A percentile compares a stretch with the other conserved stretches of the same genome.
Evolutionary conservation across 2,888 invertebrate species (phyloP).

Genomic region (Orthosia gothica): DNA sequence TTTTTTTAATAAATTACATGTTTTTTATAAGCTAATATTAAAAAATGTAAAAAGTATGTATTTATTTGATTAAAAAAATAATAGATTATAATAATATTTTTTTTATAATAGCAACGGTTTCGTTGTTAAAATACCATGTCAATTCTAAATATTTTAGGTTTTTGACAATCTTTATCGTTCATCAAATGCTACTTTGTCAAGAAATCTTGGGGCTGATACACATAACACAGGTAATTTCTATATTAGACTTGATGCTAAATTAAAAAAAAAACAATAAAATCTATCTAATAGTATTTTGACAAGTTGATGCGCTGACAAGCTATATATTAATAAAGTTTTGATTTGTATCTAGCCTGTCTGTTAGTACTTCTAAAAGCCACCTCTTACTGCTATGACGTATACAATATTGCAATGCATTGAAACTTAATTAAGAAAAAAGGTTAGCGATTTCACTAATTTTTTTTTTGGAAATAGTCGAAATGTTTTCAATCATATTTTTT

Average conservation of each 20-base stretch:
- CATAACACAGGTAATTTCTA: too few relatives aligned
- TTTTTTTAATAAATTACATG: too few relatives aligned
- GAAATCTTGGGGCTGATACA: too few relatives aligned
- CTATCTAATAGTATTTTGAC: neutral
- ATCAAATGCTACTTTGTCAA: neutral
- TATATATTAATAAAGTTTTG: slow-evolving; percentile 12
- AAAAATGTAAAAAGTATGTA: too few relatives aligned
- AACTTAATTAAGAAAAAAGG: neutral
- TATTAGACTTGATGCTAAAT: neutral
- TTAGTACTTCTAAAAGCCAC: neutral
- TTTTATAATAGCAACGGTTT: too few relatives aligned
- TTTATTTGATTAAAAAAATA: too few relatives aligned
- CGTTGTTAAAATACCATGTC: too few relatives aligned
- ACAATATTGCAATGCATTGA: neutral
- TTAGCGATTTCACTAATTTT: neutral
- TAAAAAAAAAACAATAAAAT: neutral
- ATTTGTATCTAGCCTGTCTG: slow-evolving; percentile 12
- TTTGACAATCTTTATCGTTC: too few relatives aligned
- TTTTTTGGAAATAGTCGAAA: neutral
- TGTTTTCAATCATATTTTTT: too few relatives aligned
- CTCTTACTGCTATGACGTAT: neutral
- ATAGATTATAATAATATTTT: too few relatives aligned
- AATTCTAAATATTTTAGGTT: too few relatives aligned
- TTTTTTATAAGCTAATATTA: too few relatives aligned
- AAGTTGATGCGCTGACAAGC: slow-evolving; percentile 14